Evolutionary conservation across 35 echinoderm and acorn worm species (phyloP).

Genomic region (Heliocidaris tuberculata): DNA sequence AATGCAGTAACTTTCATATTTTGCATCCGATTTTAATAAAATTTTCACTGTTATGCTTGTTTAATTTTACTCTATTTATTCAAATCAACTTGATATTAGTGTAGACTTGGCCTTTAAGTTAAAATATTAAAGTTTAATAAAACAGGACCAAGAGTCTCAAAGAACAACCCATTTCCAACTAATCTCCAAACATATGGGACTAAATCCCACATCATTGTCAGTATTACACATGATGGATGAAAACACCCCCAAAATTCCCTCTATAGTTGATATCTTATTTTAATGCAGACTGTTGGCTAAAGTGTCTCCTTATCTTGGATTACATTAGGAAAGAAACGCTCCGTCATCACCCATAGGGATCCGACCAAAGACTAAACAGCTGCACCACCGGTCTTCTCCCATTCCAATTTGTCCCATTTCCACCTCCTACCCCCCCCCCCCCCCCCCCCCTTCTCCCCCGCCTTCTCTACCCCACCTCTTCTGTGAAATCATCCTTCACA

Average conservation of each 20-base stretch:
- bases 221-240: not conserved
- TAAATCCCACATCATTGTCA: not conserved
- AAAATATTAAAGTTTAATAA: not conserved
- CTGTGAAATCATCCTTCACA: not conserved
- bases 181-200: not conserved
- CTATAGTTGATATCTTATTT: not conserved
- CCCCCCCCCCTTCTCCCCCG: not conserved
- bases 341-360: conserved; percentile 28
- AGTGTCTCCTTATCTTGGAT: conserved; percentile 8
- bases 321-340: conserved; percentile 30
- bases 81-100: no score
- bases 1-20: no score
- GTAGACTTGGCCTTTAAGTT: no score
- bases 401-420: not conserved
- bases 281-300: not conserved
- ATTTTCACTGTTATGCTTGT: no score
- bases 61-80: no score
- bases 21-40: no score
- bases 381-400: conserved; percentile 26
- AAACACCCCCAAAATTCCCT: not conserved
- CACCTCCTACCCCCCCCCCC: not conserved
- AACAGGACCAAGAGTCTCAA: not conserved
- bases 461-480: not conserved
- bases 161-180: not conserved
- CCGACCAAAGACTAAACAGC: not conserved